phyloP scores from a whole-genome alignment of 1,140 invertebrate genomes.

The Drosophila mauritiana region DNA sequence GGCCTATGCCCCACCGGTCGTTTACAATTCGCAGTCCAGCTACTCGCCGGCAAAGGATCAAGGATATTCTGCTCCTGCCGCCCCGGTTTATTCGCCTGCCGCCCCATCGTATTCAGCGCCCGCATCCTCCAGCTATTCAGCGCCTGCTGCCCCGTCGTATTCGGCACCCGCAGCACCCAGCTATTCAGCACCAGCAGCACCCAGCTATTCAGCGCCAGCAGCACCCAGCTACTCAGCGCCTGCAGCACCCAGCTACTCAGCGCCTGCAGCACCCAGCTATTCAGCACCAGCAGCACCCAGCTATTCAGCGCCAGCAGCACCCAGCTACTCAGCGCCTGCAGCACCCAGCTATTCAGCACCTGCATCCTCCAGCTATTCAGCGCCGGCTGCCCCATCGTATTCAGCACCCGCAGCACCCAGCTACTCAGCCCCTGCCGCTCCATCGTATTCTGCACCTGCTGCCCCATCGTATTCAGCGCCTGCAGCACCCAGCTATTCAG shows the following conservation, averaged over 20 bases:
- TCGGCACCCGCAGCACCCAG: slow-evolving; percentile 23
- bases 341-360: slow-evolving; percentile 42
- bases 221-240: slow-evolving; percentile 11
- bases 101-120: slow-evolving; percentile 29
- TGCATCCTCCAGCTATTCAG: too few relatives aligned
- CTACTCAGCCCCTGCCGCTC: slow-evolving; percentile 21
- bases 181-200: slow-evolving; percentile 20
- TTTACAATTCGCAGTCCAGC: slow-evolving; percentile 54
- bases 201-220: slow-evolving; percentile 3
- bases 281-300: slow-evolving; percentile 11
- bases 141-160: slow-evolving; percentile 15
- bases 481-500: slow-evolving; percentile 2
- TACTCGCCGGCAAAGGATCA: slow-evolving; percentile 25
- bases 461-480: slow-evolving; percentile 24
- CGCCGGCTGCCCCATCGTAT: slow-evolving; percentile 12
- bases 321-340: slow-evolving; percentile 10
- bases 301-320: slow-evolving; percentile 13
- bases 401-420: slow-evolving; percentile 24
- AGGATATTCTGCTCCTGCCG: slow-evolving; percentile 36
- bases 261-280: slow-evolving; percentile 3
- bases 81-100: slow-evolving; percentile 20
- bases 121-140: slow-evolving; percentile 20
- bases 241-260: slow-evolving; percentile 39
- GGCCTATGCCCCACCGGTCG: slow-evolving; percentile 54
- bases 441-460: slow-evolving; percentile 26